Percentiles rank a stretch among this genome's conserved stretches.
These are phyloP conservation scores for Merops nubicus DNA, from an alignment of 2,113 vertebrate species.

Conservation along the genomic window DNA sequence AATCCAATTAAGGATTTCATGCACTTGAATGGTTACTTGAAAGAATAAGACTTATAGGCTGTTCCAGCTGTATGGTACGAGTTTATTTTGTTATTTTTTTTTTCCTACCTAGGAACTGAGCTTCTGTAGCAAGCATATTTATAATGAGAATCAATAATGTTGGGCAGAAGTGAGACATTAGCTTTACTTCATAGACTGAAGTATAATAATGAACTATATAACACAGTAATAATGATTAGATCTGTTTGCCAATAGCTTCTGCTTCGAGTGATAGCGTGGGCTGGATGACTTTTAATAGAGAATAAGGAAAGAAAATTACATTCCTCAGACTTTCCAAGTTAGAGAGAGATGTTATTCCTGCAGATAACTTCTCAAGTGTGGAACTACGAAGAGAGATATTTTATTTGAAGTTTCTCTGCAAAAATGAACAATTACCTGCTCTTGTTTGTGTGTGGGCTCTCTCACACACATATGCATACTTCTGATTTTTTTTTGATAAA, in stretches of 20 bases:
- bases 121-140: slow-evolving; percentile 21
- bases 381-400: slow-evolving; percentile 70
- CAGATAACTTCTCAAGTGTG: slow-evolving; percentile 68
- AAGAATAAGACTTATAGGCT: background rate
- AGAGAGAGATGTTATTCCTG: slow-evolving; percentile 65
- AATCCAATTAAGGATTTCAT: slow-evolving; percentile 62
- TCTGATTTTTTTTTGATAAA: background rate
- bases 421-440: slow-evolving; percentile 67
- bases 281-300: slow-evolving; percentile 73
- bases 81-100: slow-evolving; percentile 21
- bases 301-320: slow-evolving; percentile 70
- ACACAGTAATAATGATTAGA: slow-evolving; percentile 53
- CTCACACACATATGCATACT: background rate
- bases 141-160: slow-evolving; percentile 65
- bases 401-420: slow-evolving; percentile 67
- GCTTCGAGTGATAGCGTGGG: slow-evolving; percentile 60
- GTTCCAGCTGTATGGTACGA: background rate
- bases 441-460: background rate
- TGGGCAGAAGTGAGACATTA: slow-evolving; percentile 62
- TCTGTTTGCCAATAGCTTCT: slow-evolving; percentile 72
- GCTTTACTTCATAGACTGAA: slow-evolving; percentile 48
- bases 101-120: slow-evolving; percentile 29
- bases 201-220: slow-evolving; percentile 62
- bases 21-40: slow-evolving; percentile 30
- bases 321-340: slow-evolving; percentile 70